A percentile compares a stretch with the other conserved stretches of the same genome.
phyloP scores from a whole-genome alignment of 2,888 invertebrate species.

The Molorchus minor region DNA sequence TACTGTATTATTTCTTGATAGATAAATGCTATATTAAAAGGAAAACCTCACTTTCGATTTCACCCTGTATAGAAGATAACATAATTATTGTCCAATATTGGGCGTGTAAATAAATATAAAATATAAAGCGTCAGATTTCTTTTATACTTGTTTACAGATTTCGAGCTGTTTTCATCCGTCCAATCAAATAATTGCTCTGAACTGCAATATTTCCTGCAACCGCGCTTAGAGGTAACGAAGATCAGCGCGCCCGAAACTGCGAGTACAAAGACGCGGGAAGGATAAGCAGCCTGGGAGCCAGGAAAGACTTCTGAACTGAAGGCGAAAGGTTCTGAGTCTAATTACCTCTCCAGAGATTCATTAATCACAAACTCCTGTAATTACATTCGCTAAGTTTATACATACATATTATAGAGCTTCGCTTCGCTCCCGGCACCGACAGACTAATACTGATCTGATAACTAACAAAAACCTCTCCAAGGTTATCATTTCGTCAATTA shows the following conservation, averaged over 20 bases:
- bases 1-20: no score
- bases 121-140: no score
- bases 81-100: no score
- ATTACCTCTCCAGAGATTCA: conserved; percentile 64
- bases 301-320: conserved; percentile 55
- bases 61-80: no score
- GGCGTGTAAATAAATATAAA: no score
- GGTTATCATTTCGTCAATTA: conserved; percentile 53
- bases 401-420: conserved; percentile 56
- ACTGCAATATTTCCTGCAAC: conserved; percentile 7
- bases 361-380: conserved; percentile 64
- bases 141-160: no score
- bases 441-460: conserved; percentile 57
- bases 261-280: conserved; percentile 22
- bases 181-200: neutral
- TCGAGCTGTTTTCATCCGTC: no score
- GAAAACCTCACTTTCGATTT: no score
- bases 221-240: conserved; percentile 2
- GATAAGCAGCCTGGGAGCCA: conserved; percentile 14
- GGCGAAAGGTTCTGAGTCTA: conserved; percentile 62
- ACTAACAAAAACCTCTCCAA: conserved; percentile 51
- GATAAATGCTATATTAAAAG: no score
- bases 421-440: conserved; percentile 42
- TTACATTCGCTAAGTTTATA: conserved; percentile 63
- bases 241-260: conserved; percentile 11